phyloP scores from a whole-genome alignment of 1,140 invertebrate genomes.

The Temnothorax longispinosus region DNA sequence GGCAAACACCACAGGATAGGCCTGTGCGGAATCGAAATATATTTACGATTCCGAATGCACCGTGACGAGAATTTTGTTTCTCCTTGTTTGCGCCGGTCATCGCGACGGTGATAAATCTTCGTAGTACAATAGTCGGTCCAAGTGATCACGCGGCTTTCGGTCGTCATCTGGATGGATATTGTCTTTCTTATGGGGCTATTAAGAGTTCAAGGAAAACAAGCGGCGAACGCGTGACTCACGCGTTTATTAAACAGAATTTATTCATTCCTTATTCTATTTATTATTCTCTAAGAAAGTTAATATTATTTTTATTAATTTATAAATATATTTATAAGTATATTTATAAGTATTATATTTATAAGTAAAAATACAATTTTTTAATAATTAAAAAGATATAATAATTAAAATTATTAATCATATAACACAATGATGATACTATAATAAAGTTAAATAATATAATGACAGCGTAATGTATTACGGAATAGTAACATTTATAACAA shows the following conservation, averaged over 20 bases:
- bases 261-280: not conserved
- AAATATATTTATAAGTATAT: not conserved
- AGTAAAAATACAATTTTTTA: not conserved
- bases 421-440: not conserved
- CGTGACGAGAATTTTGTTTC: slow-evolving; percentile 33
- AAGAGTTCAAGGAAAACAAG: slow-evolving; percentile 11
- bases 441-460: not conserved
- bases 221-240: not conserved
- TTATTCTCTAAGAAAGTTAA: not conserved
- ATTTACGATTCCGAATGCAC: slow-evolving; percentile 15
- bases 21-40: slow-evolving; percentile 61
- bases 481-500: not conserved
- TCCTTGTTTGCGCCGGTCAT: not conserved
- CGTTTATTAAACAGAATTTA: slow-evolving; percentile 3
- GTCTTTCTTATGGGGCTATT: slow-evolving; percentile 8
- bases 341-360: not conserved
- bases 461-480: not conserved
- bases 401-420: too few relatives aligned
- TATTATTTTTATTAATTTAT: too few relatives aligned
- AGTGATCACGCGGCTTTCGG: slow-evolving; percentile 5
- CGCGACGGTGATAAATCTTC: slow-evolving; percentile 51
- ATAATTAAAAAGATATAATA: not conserved
- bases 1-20: not conserved
- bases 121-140: slow-evolving; percentile 47
- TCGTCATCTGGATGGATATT: not conserved